phyloP scores from a whole-genome alignment of 1,140 invertebrate species.

The Acromyrmex charruanus region DNA sequence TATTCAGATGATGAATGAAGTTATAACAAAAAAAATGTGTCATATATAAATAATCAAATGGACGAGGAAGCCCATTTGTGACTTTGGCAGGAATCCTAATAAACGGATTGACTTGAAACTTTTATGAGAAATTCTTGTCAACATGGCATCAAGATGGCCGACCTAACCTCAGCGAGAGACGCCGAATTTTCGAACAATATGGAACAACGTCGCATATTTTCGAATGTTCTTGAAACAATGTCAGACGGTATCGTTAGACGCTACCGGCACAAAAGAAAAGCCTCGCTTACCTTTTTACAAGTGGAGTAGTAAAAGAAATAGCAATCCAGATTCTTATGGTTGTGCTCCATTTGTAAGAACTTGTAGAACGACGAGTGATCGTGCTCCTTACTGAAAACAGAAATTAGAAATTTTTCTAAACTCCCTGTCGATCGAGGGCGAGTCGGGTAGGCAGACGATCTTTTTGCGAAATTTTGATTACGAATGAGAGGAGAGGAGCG shows the following conservation, averaged over 20 bases:
- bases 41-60: background rate
- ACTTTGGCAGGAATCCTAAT: background rate
- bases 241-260: background rate
- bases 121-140: constrained; percentile 34
- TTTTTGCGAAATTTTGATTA: background rate
- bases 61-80: background rate
- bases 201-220: constrained; percentile 48
- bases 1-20: background rate
- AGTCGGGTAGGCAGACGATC: background rate
- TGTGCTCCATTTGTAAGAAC: constrained; percentile 85
- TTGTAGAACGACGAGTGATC: constrained; percentile 84
- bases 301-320: constrained; percentile 95
- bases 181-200: constrained; percentile 70
- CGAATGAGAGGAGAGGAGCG: too few relatives aligned
- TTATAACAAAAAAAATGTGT: background rate
- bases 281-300: constrained; percentile 90
- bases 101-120: background rate
- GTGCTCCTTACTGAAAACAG: constrained; percentile 84
- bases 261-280: background rate
- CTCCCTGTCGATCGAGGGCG: background rate
- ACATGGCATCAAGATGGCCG: constrained; percentile 82
- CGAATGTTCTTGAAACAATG: background rate
- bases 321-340: constrained; percentile 91
- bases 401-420: constrained; percentile 47
- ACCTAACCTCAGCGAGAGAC: constrained; percentile 79